phyloP scores from a whole-genome alignment of 2,888 invertebrate genomes.

The Caenorhabditis sp. region DNA sequence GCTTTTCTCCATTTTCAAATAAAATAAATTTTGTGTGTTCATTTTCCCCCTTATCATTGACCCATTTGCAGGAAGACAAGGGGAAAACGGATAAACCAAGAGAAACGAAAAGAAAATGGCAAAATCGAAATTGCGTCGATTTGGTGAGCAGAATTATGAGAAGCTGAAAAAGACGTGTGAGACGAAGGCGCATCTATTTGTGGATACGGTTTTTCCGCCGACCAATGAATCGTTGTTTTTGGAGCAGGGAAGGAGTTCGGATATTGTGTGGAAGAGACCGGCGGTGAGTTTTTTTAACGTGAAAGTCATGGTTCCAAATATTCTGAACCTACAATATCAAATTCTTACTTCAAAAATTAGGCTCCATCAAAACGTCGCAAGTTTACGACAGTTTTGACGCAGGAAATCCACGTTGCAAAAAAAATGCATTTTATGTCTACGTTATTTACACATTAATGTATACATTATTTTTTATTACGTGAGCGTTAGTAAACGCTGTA shows the following conservation, averaged over 20 bases:
- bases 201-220: conserved; percentile 73
- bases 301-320: not conserved
- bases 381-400: too few relatives aligned
- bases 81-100: too few relatives aligned
- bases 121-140: conserved; percentile 31
- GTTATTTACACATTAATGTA: too few relatives aligned
- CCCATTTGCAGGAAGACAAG: not conserved
- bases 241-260: conserved; percentile 68
- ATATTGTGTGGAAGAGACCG: conserved; percentile 74
- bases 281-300: conserved; percentile 62
- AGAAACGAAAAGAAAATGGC: not conserved
- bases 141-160: conserved; percentile 49
- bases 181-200: conserved; percentile 70
- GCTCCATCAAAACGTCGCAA: too few relatives aligned
- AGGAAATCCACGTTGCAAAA: too few relatives aligned
- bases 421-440: too few relatives aligned
- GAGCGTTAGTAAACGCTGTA: too few relatives aligned
- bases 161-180: conserved; percentile 51
- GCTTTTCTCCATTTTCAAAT: too few relatives aligned
- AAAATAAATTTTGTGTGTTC: too few relatives aligned
- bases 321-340: not conserved
- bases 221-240: conserved; percentile 72
- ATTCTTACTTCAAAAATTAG: not conserved
- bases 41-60: not conserved
- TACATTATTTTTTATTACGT: too few relatives aligned